Percentiles rank a stretch among this genome's conserved stretches.
Conservation (phyloP, 2,797 vertebrate species). For the Morus bassanus region DNA sequence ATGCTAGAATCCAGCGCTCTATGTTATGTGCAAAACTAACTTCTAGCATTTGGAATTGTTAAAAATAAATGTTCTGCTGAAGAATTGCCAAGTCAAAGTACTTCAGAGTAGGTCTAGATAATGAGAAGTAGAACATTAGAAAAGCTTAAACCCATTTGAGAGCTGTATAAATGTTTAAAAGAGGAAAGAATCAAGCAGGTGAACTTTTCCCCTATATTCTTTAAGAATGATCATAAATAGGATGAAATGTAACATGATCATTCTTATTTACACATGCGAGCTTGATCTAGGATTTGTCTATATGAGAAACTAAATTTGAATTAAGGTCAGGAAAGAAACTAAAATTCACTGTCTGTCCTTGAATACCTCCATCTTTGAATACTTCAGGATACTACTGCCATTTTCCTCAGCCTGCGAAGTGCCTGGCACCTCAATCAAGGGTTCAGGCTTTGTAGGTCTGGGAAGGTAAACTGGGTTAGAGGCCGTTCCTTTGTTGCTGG, state of each 20-base stretch:
- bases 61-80: constrained; percentile 65
- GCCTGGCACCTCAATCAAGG: neutral
- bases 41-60: constrained; percentile 55
- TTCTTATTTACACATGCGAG: neutral
- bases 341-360: neutral
- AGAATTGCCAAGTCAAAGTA: constrained; percentile 51
- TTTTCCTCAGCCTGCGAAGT: neutral
- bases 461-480: neutral
- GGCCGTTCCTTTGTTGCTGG: neutral
- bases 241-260: neutral
- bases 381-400: neutral
- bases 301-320: neutral
- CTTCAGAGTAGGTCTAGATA: constrained; percentile 42
- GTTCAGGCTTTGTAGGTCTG: neutral
- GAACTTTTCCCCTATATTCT: neutral
- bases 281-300: neutral
- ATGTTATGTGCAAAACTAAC: constrained; percentile 8
- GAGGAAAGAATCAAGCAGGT: neutral
- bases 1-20: constrained; percentile 18
- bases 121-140: constrained; percentile 35
- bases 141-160: neutral
- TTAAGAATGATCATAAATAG: neutral
- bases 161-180: constrained; percentile 19
- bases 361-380: neutral
- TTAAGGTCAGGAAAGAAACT: neutral